A percentile compares a stretch with the other conserved stretches of the same genome.
Conservation (phyloP, 2,797 vertebrate species). For the Cryptoblepharus egeriae region DNA sequence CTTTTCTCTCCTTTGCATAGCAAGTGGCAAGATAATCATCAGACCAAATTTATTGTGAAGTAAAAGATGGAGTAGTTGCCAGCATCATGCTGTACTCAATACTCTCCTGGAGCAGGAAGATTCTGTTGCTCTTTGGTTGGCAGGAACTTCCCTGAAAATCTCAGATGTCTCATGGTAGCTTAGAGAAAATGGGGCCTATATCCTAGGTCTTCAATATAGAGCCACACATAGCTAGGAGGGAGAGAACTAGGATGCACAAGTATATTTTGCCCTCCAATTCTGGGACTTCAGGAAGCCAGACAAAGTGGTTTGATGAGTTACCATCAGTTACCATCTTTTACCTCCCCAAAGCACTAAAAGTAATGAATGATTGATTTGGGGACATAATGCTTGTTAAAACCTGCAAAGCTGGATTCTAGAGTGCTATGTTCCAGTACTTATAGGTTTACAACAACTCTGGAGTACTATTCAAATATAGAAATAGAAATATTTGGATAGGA, state of each 20-base stretch:
- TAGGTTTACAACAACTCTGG: background rate
- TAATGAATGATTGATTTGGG: too few relatives aligned
- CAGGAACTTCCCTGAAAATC: background rate
- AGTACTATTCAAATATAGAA: background rate
- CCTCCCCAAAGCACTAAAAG: too few relatives aligned
- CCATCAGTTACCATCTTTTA: too few relatives aligned
- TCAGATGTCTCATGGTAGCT: background rate
- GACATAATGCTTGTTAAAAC: background rate
- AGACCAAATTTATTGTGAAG: background rate
- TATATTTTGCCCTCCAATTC: too few relatives aligned
- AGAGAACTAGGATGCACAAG: background rate
- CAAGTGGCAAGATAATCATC: background rate
- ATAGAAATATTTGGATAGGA: background rate
- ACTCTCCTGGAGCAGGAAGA: too few relatives aligned
- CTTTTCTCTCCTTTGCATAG: too few relatives aligned
- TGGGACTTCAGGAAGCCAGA: background rate
- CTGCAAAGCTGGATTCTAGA: background rate
- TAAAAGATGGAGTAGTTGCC: background rate
- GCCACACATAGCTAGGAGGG: background rate
- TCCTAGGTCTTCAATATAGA: background rate
- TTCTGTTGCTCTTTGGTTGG: too few relatives aligned
- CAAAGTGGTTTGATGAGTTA: background rate
- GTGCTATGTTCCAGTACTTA: background rate
- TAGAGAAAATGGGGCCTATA: background rate
- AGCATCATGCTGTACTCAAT: background rate